A percentile compares a stretch with the other conserved stretches of the same genome.
Evolutionary conservation across 2,888 invertebrate species (phyloP).

Genomic region (Vesta saturnalis): DNA sequence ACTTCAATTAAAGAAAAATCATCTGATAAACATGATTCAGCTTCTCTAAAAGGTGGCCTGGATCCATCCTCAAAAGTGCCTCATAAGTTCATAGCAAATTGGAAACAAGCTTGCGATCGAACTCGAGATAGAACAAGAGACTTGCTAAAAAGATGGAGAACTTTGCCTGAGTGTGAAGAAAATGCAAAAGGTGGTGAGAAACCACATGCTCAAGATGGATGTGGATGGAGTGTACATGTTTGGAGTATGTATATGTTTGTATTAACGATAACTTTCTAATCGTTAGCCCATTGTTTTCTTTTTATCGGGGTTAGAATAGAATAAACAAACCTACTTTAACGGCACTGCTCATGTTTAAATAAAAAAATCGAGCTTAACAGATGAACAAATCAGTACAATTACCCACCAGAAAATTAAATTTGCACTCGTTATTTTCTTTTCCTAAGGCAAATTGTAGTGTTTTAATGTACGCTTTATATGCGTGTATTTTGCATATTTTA

Average conservation of each 20-base stretch:
- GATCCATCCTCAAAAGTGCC: constrained; percentile 70
- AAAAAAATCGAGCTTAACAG: no score
- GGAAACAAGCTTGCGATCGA: constrained; percentile 79
- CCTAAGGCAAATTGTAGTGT: no score
- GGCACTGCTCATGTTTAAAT: no score
- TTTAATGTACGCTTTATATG: no score
- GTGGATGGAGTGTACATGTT: constrained; percentile 81
- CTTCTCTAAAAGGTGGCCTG: constrained; percentile 44
- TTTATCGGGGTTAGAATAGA: no score
- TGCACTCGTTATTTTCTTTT: no score
- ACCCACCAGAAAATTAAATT: no score
- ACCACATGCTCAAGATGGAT: constrained; percentile 62
- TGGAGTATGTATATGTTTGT: constrained; percentile 72
- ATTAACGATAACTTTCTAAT: no score
- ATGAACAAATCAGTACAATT: no score
- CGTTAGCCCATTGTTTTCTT: no score
- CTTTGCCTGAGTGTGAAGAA: constrained; percentile 70
- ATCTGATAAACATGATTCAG: constrained; percentile 29
- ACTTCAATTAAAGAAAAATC: constrained; percentile 49
- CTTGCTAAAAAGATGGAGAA: constrained; percentile 75
- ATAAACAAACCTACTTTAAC: no score
- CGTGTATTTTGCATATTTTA: no score
- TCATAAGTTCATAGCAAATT: constrained; percentile 77
- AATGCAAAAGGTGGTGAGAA: constrained; percentile 58
- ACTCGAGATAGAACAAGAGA: constrained; percentile 80